Percentiles rank a stretch among this genome's conserved stretches.
phyloP scores from a whole-genome alignment of 1,140 invertebrate genomes.

The Drosophila suzukii region DNA sequence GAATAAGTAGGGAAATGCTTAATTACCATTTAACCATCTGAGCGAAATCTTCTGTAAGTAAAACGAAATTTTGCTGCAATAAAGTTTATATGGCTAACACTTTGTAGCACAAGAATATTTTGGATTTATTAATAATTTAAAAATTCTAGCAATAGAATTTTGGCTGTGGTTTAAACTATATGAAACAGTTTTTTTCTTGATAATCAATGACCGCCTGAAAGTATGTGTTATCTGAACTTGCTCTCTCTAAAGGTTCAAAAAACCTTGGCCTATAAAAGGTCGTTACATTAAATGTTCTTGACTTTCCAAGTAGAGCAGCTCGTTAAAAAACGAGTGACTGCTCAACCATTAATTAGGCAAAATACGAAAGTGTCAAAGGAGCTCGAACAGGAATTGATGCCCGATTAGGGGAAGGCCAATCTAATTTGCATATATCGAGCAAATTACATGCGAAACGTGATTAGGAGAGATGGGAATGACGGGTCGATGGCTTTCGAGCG shows the following conservation, averaged over 20 bases:
- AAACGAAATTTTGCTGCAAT: background rate
- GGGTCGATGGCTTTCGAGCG: slow-evolving; percentile 33
- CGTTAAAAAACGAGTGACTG: background rate
- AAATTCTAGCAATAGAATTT: too few relatives aligned
- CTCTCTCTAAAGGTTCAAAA: background rate
- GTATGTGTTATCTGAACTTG: slow-evolving; percentile 9
- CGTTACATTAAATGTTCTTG: background rate
- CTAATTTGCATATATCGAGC: slow-evolving; percentile 30
- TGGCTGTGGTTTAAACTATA: too few relatives aligned
- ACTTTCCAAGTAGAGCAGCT: background rate
- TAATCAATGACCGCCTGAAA: slow-evolving; percentile 14
- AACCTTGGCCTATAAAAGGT: background rate
- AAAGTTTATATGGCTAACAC: background rate
- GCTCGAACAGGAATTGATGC: slow-evolving; percentile 20
- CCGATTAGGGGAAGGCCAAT: slow-evolving; percentile 23
- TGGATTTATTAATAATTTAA: too few relatives aligned
- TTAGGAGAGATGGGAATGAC: slow-evolving; percentile 27
- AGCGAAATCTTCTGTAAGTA: background rate
- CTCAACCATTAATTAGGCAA: slow-evolving; percentile 19
- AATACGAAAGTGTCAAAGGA: slow-evolving; percentile 17
- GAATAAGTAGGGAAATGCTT: slow-evolving; percentile 2
- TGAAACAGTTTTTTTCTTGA: background rate
- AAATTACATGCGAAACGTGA: slow-evolving; percentile 46
- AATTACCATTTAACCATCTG: background rate
- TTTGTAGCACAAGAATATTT: too few relatives aligned